Evolutionary conservation across 2,888 invertebrate species (phyloP), one percentile per base, ranked within the genome.

Genomic region (Megamerina dolium): DNA sequence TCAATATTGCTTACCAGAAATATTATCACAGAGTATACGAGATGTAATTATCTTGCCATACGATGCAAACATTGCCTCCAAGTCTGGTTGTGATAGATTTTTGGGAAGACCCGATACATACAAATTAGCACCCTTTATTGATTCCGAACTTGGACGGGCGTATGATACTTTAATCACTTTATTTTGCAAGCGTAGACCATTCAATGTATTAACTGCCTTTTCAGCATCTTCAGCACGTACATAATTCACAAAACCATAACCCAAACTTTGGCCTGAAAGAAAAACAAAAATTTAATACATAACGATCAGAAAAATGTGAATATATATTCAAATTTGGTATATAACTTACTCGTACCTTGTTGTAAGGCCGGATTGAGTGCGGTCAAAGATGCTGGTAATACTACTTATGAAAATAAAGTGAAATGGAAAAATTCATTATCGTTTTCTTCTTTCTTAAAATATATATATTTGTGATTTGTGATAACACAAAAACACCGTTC

Each of bases 221-320:
- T 94, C 92, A 56, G 99, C 97, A 75, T 99, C 97, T 74, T 95
- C 95, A 53, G 92, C 83, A 60, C 91, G 83, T 74, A 93, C 92
- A 78, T 96, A 99, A 81, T 99, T 99, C 70, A 99, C 97, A 77
- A 99, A 99, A 63, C 97, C 99, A 76, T 99, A 99, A 67, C 99
- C 97, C 72, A 99, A 82, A 77, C 95, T 96, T 78, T 99, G 97
- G 66, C 97, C 97, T 66, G 43, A 34, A 41, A 16, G 26, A 18
- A 35, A 32, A 37, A 38, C n/a, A 33, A 13, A 17, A 5, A 26
- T 18, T 27, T 33, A 39, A 39, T 37, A 39, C 8, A 32, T 8
- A 32, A 12, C 14, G 16, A 32, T 29, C 14, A 5, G 5, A 29
- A 9, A 29, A 29, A 29, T 13, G 12, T 18, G 2, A 27, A 10